These are phyloP conservation scores for Acanthaster planci DNA, from an alignment of 35 echinoderm and acorn worm genomes.

Conservation along the genomic window DNA sequence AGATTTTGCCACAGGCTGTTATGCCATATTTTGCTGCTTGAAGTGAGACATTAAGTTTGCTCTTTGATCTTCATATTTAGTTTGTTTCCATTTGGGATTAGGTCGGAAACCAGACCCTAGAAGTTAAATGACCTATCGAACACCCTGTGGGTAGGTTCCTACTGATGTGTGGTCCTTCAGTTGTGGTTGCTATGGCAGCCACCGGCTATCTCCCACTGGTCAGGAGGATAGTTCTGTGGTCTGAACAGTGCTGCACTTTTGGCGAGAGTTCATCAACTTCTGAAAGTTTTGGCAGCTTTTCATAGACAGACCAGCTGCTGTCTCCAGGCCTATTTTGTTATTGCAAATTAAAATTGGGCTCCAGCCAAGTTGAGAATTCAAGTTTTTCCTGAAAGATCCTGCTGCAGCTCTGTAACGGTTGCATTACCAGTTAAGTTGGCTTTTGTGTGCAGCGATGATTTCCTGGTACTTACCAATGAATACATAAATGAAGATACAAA, in stretches of 20 bases:
- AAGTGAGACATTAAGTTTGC: not conserved
- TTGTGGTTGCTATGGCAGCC: conserved; percentile 1
- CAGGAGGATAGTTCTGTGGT: not conserved
- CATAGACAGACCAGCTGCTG: not conserved
- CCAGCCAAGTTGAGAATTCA: not conserved
- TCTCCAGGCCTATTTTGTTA: not conserved
- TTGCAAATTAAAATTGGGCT: not conserved
- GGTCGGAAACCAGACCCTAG: not conserved
- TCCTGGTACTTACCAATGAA: too few species aligned
- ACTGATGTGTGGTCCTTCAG: conserved; percentile 14
- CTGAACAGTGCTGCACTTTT: not conserved
- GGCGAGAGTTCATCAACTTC: not conserved
- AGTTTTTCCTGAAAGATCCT: too few species aligned
- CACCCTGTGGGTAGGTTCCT: not conserved
- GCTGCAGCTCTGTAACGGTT: too few species aligned
- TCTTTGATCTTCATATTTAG: conserved; percentile 12
- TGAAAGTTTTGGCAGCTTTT: not conserved
- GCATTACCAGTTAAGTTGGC: too few species aligned
- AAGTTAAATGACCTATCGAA: conserved; percentile 19
- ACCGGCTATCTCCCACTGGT: not conserved
- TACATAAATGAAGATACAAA: too few species aligned
- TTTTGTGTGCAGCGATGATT: too few species aligned
- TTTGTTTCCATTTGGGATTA: conserved; percentile 17
- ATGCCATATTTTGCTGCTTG: too few species aligned
- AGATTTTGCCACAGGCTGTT: too few species aligned